These are phyloP conservation scores for Ciona savignyi DNA, from an alignment of 23 tunicate genomes.

Conservation along the genomic window DNA sequence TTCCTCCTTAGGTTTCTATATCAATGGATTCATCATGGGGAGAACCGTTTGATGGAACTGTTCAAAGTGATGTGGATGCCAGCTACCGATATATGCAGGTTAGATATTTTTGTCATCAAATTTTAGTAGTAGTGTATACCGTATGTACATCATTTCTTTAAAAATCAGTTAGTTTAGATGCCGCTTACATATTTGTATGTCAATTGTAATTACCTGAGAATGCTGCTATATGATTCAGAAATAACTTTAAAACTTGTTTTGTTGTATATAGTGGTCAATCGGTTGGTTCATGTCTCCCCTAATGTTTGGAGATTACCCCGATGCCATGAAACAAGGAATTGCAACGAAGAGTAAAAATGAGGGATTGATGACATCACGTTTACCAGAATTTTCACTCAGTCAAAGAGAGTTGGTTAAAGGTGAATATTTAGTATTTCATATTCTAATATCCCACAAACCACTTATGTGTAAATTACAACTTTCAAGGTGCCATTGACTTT, in stretches of 20 bases:
- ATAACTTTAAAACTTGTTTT: no score
- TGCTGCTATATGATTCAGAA: no score
- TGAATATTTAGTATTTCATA: no score
- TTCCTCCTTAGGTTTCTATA: slow-evolving; percentile 85
- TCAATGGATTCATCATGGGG: slow-evolving; percentile 80
- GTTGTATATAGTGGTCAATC: slow-evolving; percentile 93
- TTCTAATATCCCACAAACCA: no score
- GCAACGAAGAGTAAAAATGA: slow-evolving; percentile 47
- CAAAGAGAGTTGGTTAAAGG: slow-evolving; percentile 66
- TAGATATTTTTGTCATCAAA: no score
- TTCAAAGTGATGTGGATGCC: slow-evolving; percentile 75
- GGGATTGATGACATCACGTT: slow-evolving; percentile 38
- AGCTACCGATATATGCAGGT: slow-evolving; percentile 81
- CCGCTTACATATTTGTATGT: no score
- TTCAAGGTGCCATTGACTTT: slow-evolving; percentile 38
- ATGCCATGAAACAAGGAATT: slow-evolving; percentile 54
- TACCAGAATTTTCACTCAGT: slow-evolving; percentile 68
- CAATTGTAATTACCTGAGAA: no score
- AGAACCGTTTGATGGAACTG: slow-evolving; percentile 66
- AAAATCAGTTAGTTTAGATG: no score
- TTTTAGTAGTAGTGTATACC: no score
- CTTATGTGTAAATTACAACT: no score
- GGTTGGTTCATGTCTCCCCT: slow-evolving; percentile 93
- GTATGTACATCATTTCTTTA: no score
- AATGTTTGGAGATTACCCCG: slow-evolving; percentile 84